These are phyloP conservation scores for Mastomys natalensis DNA, from an alignment of 2,113 vertebrate species.

Conservation along the genomic window DNA sequence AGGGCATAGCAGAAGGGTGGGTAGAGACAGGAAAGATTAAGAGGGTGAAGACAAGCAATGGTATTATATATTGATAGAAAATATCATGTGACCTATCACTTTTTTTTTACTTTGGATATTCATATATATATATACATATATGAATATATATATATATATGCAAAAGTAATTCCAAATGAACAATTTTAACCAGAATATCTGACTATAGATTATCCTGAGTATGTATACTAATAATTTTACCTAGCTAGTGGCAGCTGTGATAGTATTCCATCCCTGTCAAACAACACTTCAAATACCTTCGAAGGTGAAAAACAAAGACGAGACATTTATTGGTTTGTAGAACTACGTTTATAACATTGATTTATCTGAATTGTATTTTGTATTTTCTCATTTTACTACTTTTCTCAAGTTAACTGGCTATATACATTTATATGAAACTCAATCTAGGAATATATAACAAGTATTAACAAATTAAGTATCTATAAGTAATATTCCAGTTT, in stretches of 20 bases:
- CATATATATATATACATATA: too few species aligned
- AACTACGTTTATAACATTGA: not conserved
- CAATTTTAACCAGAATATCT: not conserved
- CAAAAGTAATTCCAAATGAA: not conserved
- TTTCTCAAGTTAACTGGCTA: not conserved
- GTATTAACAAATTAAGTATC: not conserved
- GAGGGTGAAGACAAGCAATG: not conserved
- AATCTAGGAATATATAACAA: not conserved
- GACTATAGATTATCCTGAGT: too few species aligned
- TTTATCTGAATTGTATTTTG: not conserved
- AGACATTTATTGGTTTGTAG: not conserved
- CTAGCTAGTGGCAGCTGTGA: not conserved
- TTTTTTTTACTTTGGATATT: not conserved
- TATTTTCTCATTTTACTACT: too few species aligned
- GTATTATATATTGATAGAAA: not conserved
- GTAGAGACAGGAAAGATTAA: not conserved
- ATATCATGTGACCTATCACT: not conserved
- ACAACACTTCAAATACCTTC: not conserved
- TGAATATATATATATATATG: too few species aligned
- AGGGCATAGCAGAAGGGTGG: not conserved
- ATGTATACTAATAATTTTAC: not conserved
- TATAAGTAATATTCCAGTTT: not conserved
- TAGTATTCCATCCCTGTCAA: not conserved
- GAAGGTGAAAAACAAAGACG: not conserved
- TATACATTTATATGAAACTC: not conserved